phyloP scores from a whole-genome alignment of 2,113 vertebrate genomes.

The Eretmochelys imbricata region DNA sequence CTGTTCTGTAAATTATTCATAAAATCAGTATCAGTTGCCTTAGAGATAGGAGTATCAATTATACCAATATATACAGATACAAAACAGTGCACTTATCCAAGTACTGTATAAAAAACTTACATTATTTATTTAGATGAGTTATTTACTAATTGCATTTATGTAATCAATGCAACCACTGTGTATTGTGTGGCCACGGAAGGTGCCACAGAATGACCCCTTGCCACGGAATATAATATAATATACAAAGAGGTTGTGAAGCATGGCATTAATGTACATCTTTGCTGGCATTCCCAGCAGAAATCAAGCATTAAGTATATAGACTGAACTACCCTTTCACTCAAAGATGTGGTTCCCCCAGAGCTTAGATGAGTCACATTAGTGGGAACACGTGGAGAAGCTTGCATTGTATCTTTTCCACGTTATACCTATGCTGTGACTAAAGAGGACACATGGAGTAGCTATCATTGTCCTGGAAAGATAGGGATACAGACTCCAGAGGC shows the following conservation, averaged over 20 bases:
- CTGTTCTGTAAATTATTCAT: neutral
- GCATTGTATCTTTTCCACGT: neutral
- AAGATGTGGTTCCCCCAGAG: neutral
- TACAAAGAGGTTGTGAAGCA: neutral
- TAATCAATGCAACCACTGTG: neutral
- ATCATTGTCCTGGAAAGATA: neutral
- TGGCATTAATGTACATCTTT: neutral
- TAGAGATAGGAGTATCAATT: fast-evolving
- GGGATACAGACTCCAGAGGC: fast-evolving
- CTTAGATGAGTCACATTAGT: neutral
- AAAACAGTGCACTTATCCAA: neutral
- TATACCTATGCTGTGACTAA: neutral
- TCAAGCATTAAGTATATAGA: neutral
- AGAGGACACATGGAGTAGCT: neutral
- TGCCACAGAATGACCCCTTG: neutral
- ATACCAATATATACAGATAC: neutral
- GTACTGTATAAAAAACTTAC: neutral
- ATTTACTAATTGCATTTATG: neutral
- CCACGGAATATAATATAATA: neutral
- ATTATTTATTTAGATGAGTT: neutral
- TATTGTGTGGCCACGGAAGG: neutral
- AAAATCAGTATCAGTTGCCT: neutral
- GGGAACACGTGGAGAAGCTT: neutral
- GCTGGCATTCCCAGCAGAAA: neutral
- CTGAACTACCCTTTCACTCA: neutral